Conservation (phyloP, 53 echinoderm and acorn worm species). For the Echinometra lucunter region DNA sequence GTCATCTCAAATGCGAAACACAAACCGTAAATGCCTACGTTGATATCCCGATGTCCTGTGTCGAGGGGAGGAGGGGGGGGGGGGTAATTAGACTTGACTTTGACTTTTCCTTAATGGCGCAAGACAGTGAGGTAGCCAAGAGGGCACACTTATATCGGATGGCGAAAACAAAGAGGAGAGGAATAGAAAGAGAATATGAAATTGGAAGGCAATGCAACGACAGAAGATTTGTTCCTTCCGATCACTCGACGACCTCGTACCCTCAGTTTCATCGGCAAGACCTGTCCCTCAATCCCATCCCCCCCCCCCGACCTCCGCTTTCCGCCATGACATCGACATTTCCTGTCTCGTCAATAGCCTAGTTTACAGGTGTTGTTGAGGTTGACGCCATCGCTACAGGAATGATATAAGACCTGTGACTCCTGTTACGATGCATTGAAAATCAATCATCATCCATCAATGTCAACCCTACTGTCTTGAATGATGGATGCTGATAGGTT, state of each 20-base stretch:
- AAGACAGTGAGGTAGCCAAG: background rate
- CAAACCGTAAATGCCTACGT: background rate
- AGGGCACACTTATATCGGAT: background rate
- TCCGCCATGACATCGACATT: background rate
- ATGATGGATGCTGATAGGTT: background rate
- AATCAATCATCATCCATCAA: constrained; percentile 28
- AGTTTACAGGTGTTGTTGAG: background rate
- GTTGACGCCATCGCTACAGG: background rate
- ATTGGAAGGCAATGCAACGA: background rate
- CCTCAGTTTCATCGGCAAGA: background rate
- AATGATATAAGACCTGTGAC: too few species aligned
- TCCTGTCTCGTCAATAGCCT: too few species aligned
- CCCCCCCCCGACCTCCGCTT: background rate
- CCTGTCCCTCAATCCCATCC: background rate
- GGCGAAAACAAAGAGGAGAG: background rate
- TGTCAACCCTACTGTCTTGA: background rate
- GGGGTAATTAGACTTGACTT: background rate
- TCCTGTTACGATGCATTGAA: background rate
- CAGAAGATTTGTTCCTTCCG: background rate
- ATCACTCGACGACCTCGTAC: background rate
- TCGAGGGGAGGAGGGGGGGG: too few species aligned
- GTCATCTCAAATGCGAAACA: background rate
- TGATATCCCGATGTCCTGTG: background rate
- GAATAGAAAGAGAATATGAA: background rate
- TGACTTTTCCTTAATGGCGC: background rate